Conservation (phyloP, 2,797 vertebrate genomes). For the Spinus pinus region DNA sequence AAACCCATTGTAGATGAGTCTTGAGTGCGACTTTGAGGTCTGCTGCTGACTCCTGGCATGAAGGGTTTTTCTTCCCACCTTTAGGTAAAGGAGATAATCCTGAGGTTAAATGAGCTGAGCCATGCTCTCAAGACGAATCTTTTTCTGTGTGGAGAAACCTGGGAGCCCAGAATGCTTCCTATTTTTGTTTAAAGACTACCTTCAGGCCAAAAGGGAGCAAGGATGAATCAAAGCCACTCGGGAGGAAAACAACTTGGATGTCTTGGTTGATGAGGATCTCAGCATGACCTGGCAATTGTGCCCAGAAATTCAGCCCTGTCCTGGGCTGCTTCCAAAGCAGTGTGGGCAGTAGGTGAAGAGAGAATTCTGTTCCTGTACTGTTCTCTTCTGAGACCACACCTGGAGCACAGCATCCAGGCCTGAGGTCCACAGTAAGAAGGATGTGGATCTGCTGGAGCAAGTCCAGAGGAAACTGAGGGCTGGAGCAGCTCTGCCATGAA, state of each 20-base stretch:
- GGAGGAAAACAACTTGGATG: background rate
- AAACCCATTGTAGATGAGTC: background rate
- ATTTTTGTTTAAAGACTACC: background rate
- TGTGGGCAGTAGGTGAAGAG: background rate
- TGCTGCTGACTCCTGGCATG: background rate
- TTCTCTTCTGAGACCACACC: background rate
- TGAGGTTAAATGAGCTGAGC: background rate
- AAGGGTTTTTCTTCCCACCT: background rate
- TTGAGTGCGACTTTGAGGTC: background rate
- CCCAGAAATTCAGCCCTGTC: background rate
- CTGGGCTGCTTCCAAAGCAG: background rate
- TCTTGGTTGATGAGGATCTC: background rate
- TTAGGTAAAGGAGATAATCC: background rate
- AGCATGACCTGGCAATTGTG: background rate
- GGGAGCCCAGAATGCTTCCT: background rate
- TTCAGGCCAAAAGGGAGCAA: background rate
- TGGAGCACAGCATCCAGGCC: accelerated
- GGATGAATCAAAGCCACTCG: background rate
- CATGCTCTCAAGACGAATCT: background rate
- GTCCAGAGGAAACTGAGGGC: background rate
- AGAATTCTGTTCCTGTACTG: background rate
- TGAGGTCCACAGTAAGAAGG: too few species aligned
- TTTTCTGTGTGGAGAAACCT: background rate
- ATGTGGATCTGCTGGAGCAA: background rate
- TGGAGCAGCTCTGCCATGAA: background rate